Conservation (phyloP, 2,797 vertebrate species). For the Cuculus canorus region DNA sequence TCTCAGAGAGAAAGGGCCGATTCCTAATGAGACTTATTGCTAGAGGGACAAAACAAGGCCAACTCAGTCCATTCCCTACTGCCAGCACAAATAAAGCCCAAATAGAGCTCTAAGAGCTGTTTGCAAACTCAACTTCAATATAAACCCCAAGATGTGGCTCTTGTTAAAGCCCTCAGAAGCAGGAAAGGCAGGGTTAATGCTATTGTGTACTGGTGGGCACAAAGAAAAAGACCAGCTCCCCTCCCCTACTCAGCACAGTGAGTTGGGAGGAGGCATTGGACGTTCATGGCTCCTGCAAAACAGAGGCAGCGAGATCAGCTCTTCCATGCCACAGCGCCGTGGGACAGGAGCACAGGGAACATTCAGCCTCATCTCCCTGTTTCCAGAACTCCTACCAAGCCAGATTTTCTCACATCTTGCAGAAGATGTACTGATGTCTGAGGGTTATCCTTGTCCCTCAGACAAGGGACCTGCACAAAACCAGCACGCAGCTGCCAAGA, state of each 20-base stretch:
- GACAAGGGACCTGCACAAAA: background rate
- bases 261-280: background rate
- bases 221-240: background rate
- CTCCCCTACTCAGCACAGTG: fast-evolving
- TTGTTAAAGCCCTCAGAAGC: background rate
- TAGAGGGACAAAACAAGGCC: slow-evolving; percentile 30
- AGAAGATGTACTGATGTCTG: background rate
- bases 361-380: background rate
- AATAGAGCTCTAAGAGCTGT: background rate
- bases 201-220: background rate
- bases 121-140: slow-evolving; percentile 1
- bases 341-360: fast-evolving
- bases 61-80: background rate
- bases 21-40: slow-evolving; percentile 29
- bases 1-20: background rate
- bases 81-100: slow-evolving; percentile 39
- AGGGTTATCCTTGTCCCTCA: background rate
- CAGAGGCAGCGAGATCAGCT: background rate
- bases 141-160: background rate
- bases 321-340: fast-evolving
- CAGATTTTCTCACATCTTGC: background rate
- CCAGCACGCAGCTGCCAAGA: background rate
- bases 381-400: background rate
- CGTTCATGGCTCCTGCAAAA: background rate
- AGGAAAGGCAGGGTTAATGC: background rate